Evolutionary conservation across 1,140 invertebrate species (phyloP).

Genomic region (Chymomyza costata): DNA sequence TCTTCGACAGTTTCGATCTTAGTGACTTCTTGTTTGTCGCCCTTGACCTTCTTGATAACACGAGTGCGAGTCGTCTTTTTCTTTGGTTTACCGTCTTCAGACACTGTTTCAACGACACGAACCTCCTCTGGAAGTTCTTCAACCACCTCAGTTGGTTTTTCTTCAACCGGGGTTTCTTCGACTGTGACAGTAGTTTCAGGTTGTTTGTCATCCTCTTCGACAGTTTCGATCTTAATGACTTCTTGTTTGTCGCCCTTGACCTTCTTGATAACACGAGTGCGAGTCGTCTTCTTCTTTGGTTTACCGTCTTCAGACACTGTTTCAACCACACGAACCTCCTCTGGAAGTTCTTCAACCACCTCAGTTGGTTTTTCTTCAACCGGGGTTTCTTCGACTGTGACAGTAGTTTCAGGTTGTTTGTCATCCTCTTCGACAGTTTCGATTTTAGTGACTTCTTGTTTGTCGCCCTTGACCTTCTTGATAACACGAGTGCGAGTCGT

Average conservation of each 20-base stretch:
- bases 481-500: slow-evolving; percentile 45
- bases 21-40: slow-evolving; percentile 59
- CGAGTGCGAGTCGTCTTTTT: slow-evolving; percentile 40
- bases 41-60: slow-evolving; percentile 54
- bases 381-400: slow-evolving; percentile 34
- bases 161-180: slow-evolving; percentile 26
- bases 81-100: slow-evolving; percentile 2
- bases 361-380: slow-evolving; percentile 12
- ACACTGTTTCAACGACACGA: not conserved
- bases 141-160: slow-evolving; percentile 8
- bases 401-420: slow-evolving; percentile 56
- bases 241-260: slow-evolving; percentile 59
- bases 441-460: slow-evolving; percentile 65
- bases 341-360: slow-evolving; percentile 12
- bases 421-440: slow-evolving; percentile 74
- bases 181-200: slow-evolving; percentile 53
- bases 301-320: not conserved
- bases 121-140: slow-evolving; percentile 17
- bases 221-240: slow-evolving; percentile 65
- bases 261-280: slow-evolving; percentile 52
- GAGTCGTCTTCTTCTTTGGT: slow-evolving; percentile 23
- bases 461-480: slow-evolving; percentile 54
- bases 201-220: slow-evolving; percentile 70
- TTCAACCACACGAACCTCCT: slow-evolving; percentile 9
- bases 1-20: slow-evolving; percentile 74